A percentile compares a stretch with the other conserved stretches of the same genome.
Conservation (phyloP, 2,888 invertebrate genomes). For the Clunio marinus region DNA sequence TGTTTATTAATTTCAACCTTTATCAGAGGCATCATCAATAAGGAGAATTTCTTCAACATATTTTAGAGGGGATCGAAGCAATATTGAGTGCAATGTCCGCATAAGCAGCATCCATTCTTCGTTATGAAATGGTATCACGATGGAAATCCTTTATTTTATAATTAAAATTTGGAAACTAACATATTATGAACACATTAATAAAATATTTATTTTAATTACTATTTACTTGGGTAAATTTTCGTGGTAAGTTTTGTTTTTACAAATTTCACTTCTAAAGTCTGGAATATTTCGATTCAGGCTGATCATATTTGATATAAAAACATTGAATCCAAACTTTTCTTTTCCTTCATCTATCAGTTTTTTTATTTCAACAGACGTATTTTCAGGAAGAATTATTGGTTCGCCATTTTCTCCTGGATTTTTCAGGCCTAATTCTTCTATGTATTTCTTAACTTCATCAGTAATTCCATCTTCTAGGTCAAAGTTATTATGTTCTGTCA, state of each 20-base stretch:
- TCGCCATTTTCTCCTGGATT: constrained; percentile 21
- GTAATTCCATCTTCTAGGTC: constrained; percentile 20
- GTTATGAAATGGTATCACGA: constrained; percentile 11
- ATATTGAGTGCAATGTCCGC: neutral
- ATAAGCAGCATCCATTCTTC: constrained; percentile 6
- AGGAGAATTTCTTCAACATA: constrained; percentile 5
- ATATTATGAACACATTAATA: no score
- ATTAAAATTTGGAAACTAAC: no score
- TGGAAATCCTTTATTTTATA: neutral
- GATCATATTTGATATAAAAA: neutral
- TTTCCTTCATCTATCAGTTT: neutral
- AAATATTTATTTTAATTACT: no score
- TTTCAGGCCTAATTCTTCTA: neutral
- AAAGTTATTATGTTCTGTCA: no score
- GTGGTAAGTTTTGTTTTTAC: constrained; percentile 4
- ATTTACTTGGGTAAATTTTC: neutral
- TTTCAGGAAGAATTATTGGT: neutral
- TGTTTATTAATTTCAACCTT: neutral
- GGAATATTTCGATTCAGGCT: constrained; percentile 3
- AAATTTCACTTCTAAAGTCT: neutral
- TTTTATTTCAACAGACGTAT: neutral
- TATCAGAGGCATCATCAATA: neutral
- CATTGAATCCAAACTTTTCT: neutral
- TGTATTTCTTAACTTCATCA: neutral
- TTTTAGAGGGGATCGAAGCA: neutral